These are phyloP conservation scores for Hippocampus barbouri DNA, from an alignment of 2,113 vertebrate species.

Conservation along the genomic window DNA sequence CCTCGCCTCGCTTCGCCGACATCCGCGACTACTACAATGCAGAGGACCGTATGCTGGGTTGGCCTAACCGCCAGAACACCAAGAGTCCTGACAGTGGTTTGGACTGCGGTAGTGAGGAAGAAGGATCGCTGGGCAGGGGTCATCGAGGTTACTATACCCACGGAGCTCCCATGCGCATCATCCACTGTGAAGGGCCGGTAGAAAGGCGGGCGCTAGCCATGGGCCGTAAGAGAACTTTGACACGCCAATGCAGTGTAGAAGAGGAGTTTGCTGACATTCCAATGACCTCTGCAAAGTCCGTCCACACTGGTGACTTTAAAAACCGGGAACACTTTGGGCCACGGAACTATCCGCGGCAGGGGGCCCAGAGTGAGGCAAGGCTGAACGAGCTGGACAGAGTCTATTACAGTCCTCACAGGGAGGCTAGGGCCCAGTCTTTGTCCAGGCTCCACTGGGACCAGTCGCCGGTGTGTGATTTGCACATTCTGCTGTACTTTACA, in stretches of 20 bases:
- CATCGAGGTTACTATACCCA: constrained; percentile 59
- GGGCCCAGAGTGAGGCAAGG: constrained; percentile 63
- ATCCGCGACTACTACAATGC: constrained; percentile 51
- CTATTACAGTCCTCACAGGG: constrained; percentile 69
- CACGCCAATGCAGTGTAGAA: constrained; percentile 86
- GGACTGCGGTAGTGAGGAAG: constrained; percentile 94
- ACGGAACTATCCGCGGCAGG: constrained; percentile 64
- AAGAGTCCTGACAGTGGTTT: constrained; percentile 95
- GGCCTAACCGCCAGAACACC: constrained; percentile 69
- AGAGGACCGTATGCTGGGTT: constrained; percentile 68
- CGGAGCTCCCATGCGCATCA: constrained; percentile 54
- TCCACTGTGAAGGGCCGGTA: constrained; percentile 74
- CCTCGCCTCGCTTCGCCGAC: constrained; percentile 70
- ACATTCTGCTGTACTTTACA: constrained; percentile 79
- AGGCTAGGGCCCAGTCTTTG: constrained; percentile 75
- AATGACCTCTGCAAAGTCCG: constrained; percentile 42
- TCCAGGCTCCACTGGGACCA: constrained; percentile 80
- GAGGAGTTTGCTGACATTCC: constrained; percentile 81
- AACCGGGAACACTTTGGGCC: constrained; percentile 62
- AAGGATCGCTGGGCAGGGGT: constrained; percentile 73
- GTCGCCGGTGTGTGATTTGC: constrained; percentile 87
- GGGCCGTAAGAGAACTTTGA: constrained; percentile 84
- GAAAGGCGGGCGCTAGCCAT: constrained; percentile 70
- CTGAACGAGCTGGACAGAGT: constrained; percentile 78
- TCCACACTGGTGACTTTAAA: constrained; percentile 66